phyloP scores from a whole-genome alignment of 1,140 invertebrate species.

The Pogonomyrmex californicus region DNA sequence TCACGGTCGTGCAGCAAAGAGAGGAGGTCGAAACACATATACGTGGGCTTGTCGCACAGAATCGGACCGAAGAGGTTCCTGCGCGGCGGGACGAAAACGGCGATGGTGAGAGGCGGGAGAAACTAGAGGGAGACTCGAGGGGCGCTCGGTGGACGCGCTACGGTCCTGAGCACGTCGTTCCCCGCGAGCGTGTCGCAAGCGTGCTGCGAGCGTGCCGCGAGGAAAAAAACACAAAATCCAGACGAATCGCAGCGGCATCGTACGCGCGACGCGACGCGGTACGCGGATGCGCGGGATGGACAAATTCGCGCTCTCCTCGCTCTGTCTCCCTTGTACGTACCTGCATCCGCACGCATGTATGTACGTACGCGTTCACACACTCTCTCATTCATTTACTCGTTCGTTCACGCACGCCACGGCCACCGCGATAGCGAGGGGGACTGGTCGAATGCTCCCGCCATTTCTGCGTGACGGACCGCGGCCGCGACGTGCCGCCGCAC shows the following conservation, averaged over 20 bases:
- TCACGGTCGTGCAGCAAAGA: constrained; percentile 3
- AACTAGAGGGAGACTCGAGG: not conserved
- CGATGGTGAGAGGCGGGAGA: too few species aligned
- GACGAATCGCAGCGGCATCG: too few species aligned
- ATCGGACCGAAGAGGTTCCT: not conserved
- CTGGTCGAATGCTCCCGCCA: constrained; percentile 73
- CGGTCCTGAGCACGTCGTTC: constrained; percentile 72
- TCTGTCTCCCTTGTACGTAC: not conserved
- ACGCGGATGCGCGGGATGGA: too few species aligned
- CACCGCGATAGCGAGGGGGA: not conserved
- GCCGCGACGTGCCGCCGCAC: constrained; percentile 70
- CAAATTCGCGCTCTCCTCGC: not conserved
- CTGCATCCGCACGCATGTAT: not conserved
- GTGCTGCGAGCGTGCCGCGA: not conserved
- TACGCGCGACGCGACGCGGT: not conserved
- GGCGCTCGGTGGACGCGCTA: constrained; percentile 51
- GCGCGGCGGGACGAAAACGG: not conserved
- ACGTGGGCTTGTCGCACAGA: not conserved
- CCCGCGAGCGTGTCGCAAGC: constrained; percentile 65
- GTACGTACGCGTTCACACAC: not conserved
- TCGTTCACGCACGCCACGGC: not conserved
- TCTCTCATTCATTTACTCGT: not conserved
- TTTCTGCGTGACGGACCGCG: constrained; percentile 65
- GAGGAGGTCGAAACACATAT: constrained; percentile 21
- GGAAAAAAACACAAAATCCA: not conserved